These are phyloP conservation scores for Andricus quercusramuli DNA, from an alignment of 2,888 invertebrate genomes.

Conservation along the genomic window DNA sequence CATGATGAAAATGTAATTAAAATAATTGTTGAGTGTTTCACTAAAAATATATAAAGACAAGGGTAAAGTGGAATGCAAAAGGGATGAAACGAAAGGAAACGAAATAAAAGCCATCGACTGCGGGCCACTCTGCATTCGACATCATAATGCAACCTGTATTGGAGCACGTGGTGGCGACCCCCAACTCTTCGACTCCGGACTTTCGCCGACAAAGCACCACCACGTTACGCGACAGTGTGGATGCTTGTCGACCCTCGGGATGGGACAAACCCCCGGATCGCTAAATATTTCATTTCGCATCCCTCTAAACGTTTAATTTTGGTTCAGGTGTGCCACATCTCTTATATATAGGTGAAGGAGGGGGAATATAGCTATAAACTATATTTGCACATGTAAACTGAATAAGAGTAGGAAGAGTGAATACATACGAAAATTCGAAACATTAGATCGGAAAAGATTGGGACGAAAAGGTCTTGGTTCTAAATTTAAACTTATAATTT, in stretches of 20 bases:
- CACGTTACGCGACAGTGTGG: slow-evolving; percentile 18
- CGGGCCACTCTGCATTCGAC: slow-evolving; percentile 56
- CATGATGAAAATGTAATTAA: neutral
- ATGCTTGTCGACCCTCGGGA: slow-evolving; percentile 44
- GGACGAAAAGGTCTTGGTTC: neutral
- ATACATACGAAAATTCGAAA: too few relatives aligned
- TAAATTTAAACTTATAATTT: too few relatives aligned
- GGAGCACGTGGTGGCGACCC: slow-evolving; percentile 33
- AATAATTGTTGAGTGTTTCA: slow-evolving; percentile 5
- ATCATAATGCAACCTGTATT: slow-evolving; percentile 54
- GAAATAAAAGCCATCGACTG: slow-evolving; percentile 46
- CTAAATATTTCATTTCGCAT: slow-evolving; percentile 76
- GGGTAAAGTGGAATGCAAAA: slow-evolving; percentile 39
- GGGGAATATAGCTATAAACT: neutral
- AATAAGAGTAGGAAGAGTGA: neutral
- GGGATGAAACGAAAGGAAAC: slow-evolving; percentile 25
- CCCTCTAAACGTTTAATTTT: slow-evolving; percentile 74
- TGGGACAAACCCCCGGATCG: slow-evolving; percentile 64
- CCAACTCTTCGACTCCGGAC: slow-evolving; percentile 33
- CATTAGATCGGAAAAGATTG: too few relatives aligned
- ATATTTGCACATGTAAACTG: neutral
- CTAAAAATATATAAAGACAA: slow-evolving; percentile 23
- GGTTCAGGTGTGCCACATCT: slow-evolving; percentile 70
- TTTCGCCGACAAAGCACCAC: slow-evolving; percentile 36
- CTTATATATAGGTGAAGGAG: neutral